Evolutionary conservation across 1,140 invertebrate species (phyloP).

Genomic region (Lasaia peninsularis): DNA sequence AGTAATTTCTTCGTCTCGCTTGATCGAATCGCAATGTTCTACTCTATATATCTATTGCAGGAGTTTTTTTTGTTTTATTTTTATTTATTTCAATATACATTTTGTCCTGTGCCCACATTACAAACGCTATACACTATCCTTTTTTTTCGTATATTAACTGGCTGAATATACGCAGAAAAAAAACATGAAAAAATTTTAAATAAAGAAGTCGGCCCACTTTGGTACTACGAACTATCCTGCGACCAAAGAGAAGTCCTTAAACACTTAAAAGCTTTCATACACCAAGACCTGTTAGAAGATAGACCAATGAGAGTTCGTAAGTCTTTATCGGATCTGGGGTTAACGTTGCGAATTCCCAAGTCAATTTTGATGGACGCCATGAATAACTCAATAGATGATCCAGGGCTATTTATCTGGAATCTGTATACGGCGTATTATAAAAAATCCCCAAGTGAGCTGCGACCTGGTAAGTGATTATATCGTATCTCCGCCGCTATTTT

Average conservation of each 20-base stretch:
- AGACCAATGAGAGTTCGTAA: conserved; percentile 42
- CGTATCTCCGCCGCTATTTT: too few relatives aligned
- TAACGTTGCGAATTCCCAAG: conserved; percentile 47
- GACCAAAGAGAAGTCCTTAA: conserved; percentile 43
- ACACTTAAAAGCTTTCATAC: conserved; percentile 45
- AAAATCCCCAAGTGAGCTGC: conserved; percentile 44
- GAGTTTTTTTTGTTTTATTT: too few relatives aligned
- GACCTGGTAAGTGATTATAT: conserved; percentile 34
- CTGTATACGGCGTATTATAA: conserved; percentile 53
- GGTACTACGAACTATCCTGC: conserved; percentile 55
- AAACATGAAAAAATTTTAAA: conserved; percentile 39
- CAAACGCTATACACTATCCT: too few relatives aligned
- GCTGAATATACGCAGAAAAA: conserved; percentile 21
- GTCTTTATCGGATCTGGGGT: conserved; percentile 53
- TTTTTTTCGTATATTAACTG: too few relatives aligned
- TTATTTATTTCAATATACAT: too few relatives aligned
- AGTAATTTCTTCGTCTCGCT: too few relatives aligned
- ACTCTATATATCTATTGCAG: too few relatives aligned
- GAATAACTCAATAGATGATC: conserved; percentile 44
- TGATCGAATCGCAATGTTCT: too few relatives aligned
- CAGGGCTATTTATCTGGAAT: conserved; percentile 62
- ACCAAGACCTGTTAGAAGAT: conserved; percentile 60
- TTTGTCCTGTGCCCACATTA: too few relatives aligned
- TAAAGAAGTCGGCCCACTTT: conserved; percentile 48
- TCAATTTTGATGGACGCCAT: conserved; percentile 48